Percentiles rank a stretch among this genome's conserved stretches.
Conservation (phyloP, 1,140 invertebrate genomes). For the Battus philenor region DNA sequence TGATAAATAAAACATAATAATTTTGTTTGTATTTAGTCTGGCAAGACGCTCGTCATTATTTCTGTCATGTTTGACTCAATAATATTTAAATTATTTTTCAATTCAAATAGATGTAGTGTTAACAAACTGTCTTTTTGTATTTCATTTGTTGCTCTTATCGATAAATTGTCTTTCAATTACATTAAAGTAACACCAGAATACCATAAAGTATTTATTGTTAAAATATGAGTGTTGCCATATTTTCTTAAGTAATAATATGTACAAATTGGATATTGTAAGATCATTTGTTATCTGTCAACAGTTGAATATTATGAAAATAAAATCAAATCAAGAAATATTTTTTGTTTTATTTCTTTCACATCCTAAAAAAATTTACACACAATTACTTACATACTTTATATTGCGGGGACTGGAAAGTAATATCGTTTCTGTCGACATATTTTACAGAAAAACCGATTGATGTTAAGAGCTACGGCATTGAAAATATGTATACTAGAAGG, state of each 20-base stretch:
- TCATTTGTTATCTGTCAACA: conserved; percentile 75
- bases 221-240: conserved; percentile 75
- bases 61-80: conserved; percentile 23
- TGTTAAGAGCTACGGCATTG: too few relatives aligned
- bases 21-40: conserved; percentile 40
- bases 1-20: conserved; percentile 44
- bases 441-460: too few relatives aligned
- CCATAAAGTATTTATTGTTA: conserved; percentile 66
- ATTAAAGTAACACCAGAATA: conserved; percentile 41
- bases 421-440: too few relatives aligned
- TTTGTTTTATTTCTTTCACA: conserved; percentile 35
- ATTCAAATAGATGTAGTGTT: too few relatives aligned
- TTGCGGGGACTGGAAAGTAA: too few relatives aligned
- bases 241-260: conserved; percentile 75
- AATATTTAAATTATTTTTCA: conserved; percentile 3
- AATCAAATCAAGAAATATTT: conserved; percentile 52
- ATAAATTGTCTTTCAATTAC: conserved; percentile 16
- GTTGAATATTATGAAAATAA: conserved; percentile 75
- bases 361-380: not conserved
- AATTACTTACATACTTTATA: not conserved
- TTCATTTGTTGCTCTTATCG: conserved; percentile 6
- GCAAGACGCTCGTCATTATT: conserved; percentile 26
- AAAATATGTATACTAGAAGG: too few relatives aligned
- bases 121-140: too few relatives aligned
- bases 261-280: conserved; percentile 74